Evolutionary conservation across 2,888 invertebrate genomes (phyloP).

Genomic region (Eupsilia transversa): DNA sequence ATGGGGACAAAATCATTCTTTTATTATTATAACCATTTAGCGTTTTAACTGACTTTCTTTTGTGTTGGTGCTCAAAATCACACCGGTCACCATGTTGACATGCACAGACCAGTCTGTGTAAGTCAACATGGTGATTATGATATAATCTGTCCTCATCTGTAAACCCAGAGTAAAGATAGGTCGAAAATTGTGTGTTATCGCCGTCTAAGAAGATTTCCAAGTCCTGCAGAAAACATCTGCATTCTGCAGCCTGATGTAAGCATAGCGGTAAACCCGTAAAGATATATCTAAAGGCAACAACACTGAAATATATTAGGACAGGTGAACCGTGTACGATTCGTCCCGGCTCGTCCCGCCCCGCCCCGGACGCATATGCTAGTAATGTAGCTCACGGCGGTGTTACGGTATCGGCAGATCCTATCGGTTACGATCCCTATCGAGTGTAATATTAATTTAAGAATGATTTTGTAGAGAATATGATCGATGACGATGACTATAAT

Average conservation of each 20-base stretch:
- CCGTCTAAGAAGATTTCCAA: background rate
- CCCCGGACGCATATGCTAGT: constrained; percentile 50
- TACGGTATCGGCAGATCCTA: constrained; percentile 35
- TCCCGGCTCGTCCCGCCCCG: constrained; percentile 46
- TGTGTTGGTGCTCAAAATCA: too few species aligned
- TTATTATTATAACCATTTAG: background rate
- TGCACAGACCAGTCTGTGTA: background rate
- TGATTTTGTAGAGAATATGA: background rate
- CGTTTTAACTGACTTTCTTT: background rate
- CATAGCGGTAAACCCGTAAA: constrained; percentile 31
- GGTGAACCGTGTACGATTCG: constrained; percentile 52
- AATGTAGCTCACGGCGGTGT: constrained; percentile 47
- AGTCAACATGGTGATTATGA: too few species aligned
- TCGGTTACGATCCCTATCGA: constrained; percentile 2
- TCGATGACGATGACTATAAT: background rate
- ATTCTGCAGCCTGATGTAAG: constrained; percentile 12
- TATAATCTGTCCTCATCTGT: background rate
- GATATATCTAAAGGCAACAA: constrained; percentile 44
- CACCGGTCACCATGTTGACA: too few species aligned
- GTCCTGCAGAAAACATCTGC: constrained; percentile 29
- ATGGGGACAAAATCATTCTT: background rate
- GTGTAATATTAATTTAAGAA: constrained; percentile 17
- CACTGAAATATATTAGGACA: constrained; percentile 55
- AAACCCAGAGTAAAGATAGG: background rate
- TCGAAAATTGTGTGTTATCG: background rate